A percentile compares a stretch with the other conserved stretches of the same genome.
Evolutionary conservation across 1,140 invertebrate genomes (phyloP).

Genomic region (Gryllus bimaculatus): DNA sequence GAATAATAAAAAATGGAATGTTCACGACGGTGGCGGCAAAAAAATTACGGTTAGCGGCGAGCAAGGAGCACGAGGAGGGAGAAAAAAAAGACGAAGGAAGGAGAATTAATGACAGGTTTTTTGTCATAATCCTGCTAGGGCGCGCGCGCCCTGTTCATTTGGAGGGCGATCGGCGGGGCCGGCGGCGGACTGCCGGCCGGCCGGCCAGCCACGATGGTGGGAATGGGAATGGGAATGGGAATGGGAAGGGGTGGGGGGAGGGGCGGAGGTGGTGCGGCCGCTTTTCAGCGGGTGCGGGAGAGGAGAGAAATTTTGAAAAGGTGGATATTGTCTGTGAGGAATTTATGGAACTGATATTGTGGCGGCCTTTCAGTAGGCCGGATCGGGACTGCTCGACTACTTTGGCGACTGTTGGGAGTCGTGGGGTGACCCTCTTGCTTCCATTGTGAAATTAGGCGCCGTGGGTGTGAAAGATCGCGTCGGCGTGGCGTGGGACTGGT

Average conservation of each 20-base stretch:
- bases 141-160: not conserved
- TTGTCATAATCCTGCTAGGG: not conserved
- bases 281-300: not conserved
- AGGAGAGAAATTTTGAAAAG: not conserved
- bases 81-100: not conserved
- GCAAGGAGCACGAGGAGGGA: too few relatives aligned
- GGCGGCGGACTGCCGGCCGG: too few relatives aligned
- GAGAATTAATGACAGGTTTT: not conserved
- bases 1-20: not conserved
- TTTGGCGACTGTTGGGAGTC: too few relatives aligned
- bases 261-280: too few relatives aligned
- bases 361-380: not conserved
- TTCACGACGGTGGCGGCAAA: not conserved
- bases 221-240: too few relatives aligned
- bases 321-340: not conserved
- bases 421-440: too few relatives aligned
- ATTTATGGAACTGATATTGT: not conserved
- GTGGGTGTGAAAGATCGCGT: too few relatives aligned
- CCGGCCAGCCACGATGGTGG: too few relatives aligned
- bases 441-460: too few relatives aligned
- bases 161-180: not conserved
- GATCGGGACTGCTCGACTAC: not conserved
- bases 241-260: too few relatives aligned
- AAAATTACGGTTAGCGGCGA: too few relatives aligned
- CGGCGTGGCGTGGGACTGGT: too few relatives aligned